phyloP scores from a whole-genome alignment of 2,113 vertebrate species.

The Athene cunicularia region DNA sequence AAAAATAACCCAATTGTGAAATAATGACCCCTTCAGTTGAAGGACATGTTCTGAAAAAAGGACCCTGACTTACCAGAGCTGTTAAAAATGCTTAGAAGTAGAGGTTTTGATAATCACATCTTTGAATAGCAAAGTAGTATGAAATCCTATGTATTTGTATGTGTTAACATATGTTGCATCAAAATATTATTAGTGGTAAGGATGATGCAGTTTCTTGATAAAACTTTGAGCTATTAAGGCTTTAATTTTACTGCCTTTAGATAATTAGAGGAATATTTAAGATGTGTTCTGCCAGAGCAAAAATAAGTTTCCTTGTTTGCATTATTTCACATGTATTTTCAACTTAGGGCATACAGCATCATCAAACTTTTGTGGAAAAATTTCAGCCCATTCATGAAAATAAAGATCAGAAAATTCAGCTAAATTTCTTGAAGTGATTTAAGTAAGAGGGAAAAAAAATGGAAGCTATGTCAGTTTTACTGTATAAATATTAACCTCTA shows the following conservation, averaged over 20 bases:
- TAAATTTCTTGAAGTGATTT: not conserved
- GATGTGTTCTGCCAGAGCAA: not conserved
- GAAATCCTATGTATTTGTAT: not conserved
- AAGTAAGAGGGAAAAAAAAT: not conserved
- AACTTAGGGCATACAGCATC: not conserved
- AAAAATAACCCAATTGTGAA: not conserved
- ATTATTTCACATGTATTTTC: not conserved
- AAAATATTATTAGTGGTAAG: not conserved
- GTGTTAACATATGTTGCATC: not conserved
- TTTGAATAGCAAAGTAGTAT: not conserved
- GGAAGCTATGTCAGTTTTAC: not conserved
- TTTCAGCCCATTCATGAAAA: not conserved
- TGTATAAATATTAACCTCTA: not conserved
- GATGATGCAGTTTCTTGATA: not conserved
- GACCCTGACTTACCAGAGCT: not conserved
- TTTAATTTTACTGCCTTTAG: not conserved
- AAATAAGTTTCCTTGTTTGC: not conserved
- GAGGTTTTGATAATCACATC: not conserved
- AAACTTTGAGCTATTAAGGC: not conserved
- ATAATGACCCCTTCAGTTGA: not conserved
- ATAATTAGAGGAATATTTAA: not conserved
- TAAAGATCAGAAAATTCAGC: not conserved
- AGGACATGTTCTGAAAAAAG: not conserved
- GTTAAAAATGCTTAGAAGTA: not conserved
- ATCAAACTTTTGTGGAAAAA: not conserved